These are phyloP conservation scores for Mixornis gularis DNA, from an alignment of 2,113 vertebrate species.

Conservation along the genomic window DNA sequence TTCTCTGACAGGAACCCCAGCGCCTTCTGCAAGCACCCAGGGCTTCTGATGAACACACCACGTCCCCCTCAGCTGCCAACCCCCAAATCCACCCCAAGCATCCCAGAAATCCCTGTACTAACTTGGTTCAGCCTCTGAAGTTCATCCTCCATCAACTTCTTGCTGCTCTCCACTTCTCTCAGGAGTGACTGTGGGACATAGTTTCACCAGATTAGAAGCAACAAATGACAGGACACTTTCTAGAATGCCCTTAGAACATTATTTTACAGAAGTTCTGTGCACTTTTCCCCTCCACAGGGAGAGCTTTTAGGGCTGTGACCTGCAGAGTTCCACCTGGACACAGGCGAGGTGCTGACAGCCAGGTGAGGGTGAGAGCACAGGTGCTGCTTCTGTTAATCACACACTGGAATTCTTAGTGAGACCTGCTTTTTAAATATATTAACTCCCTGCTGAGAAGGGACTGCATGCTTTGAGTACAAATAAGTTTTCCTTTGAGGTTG, in stretches of 20 bases:
- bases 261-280: background rate
- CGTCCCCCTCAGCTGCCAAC: rapidly evolving
- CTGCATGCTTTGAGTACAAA: background rate
- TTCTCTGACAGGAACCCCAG: conserved; percentile 81
- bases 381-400: background rate
- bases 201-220: background rate
- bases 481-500: background rate
- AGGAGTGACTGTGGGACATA: conserved; percentile 71
- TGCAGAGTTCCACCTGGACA: background rate
- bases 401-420: background rate
- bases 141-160: conserved; percentile 82
- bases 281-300: background rate
- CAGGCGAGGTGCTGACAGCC: rapidly evolving
- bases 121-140: conserved; percentile 85
- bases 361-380: background rate
- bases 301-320: background rate
- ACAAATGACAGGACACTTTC: background rate
- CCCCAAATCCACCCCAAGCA: background rate
- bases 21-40: conserved; percentile 71
- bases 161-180: conserved; percentile 81
- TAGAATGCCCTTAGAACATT: background rate
- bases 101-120: background rate
- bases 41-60: background rate
- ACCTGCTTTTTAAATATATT: background rate
- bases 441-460: background rate